Evolutionary conservation across 2,888 invertebrate species (phyloP).

Genomic region (Drosophila melanosoma): DNA sequence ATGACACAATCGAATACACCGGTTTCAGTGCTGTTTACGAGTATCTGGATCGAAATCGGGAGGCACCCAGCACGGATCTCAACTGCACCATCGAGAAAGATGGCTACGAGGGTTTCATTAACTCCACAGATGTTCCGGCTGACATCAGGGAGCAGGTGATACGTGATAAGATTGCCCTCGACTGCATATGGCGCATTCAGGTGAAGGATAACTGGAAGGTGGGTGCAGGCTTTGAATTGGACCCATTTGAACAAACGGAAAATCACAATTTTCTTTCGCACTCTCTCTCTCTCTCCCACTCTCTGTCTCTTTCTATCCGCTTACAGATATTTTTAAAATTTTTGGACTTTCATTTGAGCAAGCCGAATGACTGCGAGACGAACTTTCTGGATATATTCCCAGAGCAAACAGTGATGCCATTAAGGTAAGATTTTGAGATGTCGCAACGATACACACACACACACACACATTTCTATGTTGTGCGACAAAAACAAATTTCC

Average conservation of each 20-base stretch:
- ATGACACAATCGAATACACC: conserved; percentile 91
- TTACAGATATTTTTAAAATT: conserved; percentile 90
- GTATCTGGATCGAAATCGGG: conserved; percentile 87
- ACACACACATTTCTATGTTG: conserved; percentile 14
- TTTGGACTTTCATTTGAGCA: conserved; percentile 88
- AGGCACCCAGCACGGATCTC: conserved; percentile 85
- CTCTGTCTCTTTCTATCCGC: not conserved
- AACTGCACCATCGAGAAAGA: conserved; percentile 87
- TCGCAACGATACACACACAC: not conserved
- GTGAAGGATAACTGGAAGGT: conserved; percentile 89
- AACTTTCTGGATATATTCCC: conserved; percentile 92
- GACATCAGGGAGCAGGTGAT: conserved; percentile 86
- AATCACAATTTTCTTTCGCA: not conserved
- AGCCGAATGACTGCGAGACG: conserved; percentile 91
- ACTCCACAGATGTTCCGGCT: conserved; percentile 86
- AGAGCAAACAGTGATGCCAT: conserved; percentile 87
- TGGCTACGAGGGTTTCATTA: conserved; percentile 87
- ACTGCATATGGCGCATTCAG: conserved; percentile 91
- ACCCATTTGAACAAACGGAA: not conserved
- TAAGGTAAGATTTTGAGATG: conserved; percentile 83
- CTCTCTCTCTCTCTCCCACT: not conserved
- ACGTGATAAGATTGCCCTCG: conserved; percentile 87
- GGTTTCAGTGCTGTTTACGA: conserved; percentile 92
- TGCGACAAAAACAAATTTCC: conserved; percentile 71
- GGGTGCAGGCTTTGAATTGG: conserved; percentile 61